Evolutionary conservation across 2,888 invertebrate species (phyloP).

Genomic region (Zygothrica quintamaculata): DNA sequence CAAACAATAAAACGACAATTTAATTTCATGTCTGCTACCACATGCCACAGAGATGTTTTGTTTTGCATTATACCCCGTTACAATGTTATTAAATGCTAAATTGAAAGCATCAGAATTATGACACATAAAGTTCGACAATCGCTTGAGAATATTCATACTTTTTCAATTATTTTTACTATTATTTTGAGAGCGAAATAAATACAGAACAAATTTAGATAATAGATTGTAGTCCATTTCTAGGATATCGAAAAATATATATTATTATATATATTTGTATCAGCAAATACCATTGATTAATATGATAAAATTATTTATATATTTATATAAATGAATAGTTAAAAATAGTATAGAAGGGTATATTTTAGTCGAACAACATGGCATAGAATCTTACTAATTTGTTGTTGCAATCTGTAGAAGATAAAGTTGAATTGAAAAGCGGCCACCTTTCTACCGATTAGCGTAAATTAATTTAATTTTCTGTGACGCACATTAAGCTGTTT

Average conservation of each 20-base stretch:
- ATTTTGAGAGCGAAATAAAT: too few relatives aligned
- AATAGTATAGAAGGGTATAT: too few relatives aligned
- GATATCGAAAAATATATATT: too few relatives aligned
- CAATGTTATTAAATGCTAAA: background rate
- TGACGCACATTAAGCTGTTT: slow-evolving; percentile 76
- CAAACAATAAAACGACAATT: slow-evolving; percentile 76
- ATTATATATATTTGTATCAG: too few relatives aligned
- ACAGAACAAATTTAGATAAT: too few relatives aligned
- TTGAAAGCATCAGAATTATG: background rate
- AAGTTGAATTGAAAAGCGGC: background rate
- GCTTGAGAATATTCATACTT: too few relatives aligned
- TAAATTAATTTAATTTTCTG: slow-evolving; percentile 76
- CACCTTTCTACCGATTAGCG: slow-evolving; percentile 60
- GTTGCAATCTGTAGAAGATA: slow-evolving; percentile 13
- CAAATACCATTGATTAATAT: too few relatives aligned
- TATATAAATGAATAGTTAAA: too few relatives aligned
- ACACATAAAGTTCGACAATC: too few relatives aligned
- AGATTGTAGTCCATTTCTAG: too few relatives aligned
- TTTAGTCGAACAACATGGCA: background rate
- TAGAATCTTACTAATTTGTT: slow-evolving; percentile 2
- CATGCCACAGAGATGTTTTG: slow-evolving; percentile 44
- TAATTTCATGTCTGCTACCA: slow-evolving; percentile 70
- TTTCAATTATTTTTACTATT: too few relatives aligned
- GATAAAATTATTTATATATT: too few relatives aligned
- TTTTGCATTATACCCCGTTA: slow-evolving; percentile 6